These are phyloP conservation scores for Delichon dasypus DNA, from an alignment of 2,797 vertebrate genomes.

Conservation along the genomic window DNA sequence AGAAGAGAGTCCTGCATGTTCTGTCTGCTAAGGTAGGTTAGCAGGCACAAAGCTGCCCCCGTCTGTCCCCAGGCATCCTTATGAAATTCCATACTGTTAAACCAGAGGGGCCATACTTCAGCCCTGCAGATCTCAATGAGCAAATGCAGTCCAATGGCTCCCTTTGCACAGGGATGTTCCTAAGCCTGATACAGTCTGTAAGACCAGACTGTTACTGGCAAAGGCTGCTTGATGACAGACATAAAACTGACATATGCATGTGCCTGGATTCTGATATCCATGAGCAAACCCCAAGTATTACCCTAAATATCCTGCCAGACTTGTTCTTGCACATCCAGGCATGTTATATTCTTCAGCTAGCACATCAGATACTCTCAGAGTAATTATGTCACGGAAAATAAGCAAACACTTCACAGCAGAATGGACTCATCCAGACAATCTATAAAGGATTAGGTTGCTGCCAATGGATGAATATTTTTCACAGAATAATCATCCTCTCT, in stretches of 20 bases:
- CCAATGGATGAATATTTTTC: conserved; percentile 7
- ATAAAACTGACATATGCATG: background rate
- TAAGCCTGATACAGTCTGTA: accelerated
- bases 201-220: accelerated
- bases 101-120: background rate
- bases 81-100: background rate
- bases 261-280: background rate
- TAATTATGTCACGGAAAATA: conserved; percentile 24
- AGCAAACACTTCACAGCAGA: conserved; percentile 34
- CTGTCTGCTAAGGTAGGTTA: background rate
- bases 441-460: conserved; percentile 9
- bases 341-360: background rate
- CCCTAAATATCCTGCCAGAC: background rate
- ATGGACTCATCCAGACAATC: conserved; percentile 26
- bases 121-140: background rate
- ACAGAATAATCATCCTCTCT: background rate
- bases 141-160: background rate
- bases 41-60: background rate
- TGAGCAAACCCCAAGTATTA: background rate
- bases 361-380: background rate
- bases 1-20: background rate
- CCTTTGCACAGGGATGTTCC: background rate
- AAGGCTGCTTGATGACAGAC: background rate
- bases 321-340: background rate
- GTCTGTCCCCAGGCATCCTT: background rate